Evolutionary conservation across 1,140 invertebrate species (phyloP), one percentile per base, ranked within the genome.

Genomic region (Drosophila parvula): DNA sequence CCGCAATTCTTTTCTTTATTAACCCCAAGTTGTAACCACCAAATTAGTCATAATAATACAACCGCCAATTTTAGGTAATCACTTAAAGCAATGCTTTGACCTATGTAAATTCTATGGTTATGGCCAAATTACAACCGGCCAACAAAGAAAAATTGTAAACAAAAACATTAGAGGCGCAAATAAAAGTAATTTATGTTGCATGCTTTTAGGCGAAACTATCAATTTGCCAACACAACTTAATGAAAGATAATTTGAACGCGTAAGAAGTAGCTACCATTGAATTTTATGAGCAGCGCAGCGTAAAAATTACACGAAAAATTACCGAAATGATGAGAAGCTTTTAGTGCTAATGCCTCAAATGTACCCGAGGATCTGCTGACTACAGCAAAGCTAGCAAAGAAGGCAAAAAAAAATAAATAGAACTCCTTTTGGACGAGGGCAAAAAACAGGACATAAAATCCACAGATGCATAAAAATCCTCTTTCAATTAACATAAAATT

Each of bases 401-500:
- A 22, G n/a, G n/a, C n/a, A n/a, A 22, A 22, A 22, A 22, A 22
- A 22, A 69, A 40, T 69, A 44, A 70, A 41, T 36, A 41, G 41
- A 63, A 45, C n/a, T 50, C 43, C 53, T 12, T 9, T 11, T 16
- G 55, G 47, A 50, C 27, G 27, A 28, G 27, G 59, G 30, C 61
- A 71, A 78, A 84, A 84, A 85, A 67, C 74, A 64, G 67, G 43
- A 65, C 64, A 85, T 85, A 89, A 88, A 89, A 88, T 89, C 83
- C 79, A 63, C 71, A 78, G 74, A 76, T 89, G 84, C 84, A 88
- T 88, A 88, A 88, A 63, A 88, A 89, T 67, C 84, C 84, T 73
- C 84, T 84, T 88, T 89, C 84, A 80, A 89, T 88, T 88, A 88
- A 89, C 84, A 88, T 88, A 88, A 88, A 88, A 88, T 88, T 88